These are phyloP conservation scores for Linepithema humile DNA, from an alignment of 1,140 invertebrate genomes.

Conservation along the genomic window DNA sequence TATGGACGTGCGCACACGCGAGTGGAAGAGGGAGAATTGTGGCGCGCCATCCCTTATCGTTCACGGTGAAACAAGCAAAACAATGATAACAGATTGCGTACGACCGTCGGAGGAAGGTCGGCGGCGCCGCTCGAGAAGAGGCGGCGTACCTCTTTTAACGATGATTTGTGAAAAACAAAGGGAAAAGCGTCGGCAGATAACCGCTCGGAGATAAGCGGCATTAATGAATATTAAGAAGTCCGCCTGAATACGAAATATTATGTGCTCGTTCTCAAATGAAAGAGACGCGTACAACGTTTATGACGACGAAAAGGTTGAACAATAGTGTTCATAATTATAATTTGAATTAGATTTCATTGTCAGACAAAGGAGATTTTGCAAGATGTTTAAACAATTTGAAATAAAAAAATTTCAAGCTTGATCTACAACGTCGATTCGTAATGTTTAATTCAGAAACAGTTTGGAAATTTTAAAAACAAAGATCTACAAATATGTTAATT, in stretches of 20 bases:
- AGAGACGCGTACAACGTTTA: not conserved
- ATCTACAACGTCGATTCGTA: too few relatives aligned
- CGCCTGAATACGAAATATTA: slow-evolving; percentile 22
- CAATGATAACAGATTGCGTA: slow-evolving; percentile 64
- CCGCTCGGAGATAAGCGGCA: slow-evolving; percentile 25
- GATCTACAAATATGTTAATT: too few relatives aligned
- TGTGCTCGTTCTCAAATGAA: not conserved
- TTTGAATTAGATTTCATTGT: not conserved
- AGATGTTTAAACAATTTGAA: too few relatives aligned
- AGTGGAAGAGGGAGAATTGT: not conserved
- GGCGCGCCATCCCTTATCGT: slow-evolving; percentile 62
- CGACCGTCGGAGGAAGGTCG: slow-evolving; percentile 47
- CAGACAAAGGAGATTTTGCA: too few relatives aligned
- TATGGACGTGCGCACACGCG: not conserved
- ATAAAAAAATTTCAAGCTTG: too few relatives aligned
- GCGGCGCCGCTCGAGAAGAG: not conserved
- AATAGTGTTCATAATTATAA: not conserved
- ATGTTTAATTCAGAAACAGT: too few relatives aligned
- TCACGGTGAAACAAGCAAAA: slow-evolving; percentile 70
- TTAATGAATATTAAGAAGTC: slow-evolving; percentile 60
- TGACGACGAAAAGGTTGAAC: not conserved
- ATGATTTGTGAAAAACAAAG: slow-evolving; percentile 24
- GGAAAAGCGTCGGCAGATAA: slow-evolving; percentile 13
- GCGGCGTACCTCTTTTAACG: slow-evolving; percentile 1
- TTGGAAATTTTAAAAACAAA: too few relatives aligned